Evolutionary conservation across 1,140 invertebrate species (phyloP).

Genomic region (Dendrolimus kikuchii): DNA sequence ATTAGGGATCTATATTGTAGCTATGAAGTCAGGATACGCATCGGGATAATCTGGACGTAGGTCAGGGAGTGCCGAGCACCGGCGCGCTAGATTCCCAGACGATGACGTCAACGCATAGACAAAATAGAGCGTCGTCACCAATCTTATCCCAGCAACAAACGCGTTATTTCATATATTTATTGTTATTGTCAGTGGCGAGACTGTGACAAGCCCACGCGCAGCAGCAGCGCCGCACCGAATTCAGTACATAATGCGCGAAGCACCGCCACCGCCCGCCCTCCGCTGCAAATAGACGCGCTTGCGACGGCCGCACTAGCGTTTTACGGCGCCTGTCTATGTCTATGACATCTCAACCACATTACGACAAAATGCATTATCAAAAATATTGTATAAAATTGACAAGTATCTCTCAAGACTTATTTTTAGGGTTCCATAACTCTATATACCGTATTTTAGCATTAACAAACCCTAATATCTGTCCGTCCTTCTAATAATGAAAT

Average conservation of each 20-base stretch:
- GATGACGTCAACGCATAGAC: slow-evolving; percentile 63
- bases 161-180: slow-evolving; percentile 66
- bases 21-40: slow-evolving; percentile 20
- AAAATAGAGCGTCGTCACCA: slow-evolving; percentile 63
- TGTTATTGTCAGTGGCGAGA: slow-evolving; percentile 62
- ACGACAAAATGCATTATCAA: too few relatives aligned
- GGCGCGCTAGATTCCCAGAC: slow-evolving; percentile 63
- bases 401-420: too few relatives aligned
- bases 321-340: too few relatives aligned
- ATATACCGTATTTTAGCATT: too few relatives aligned
- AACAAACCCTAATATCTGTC: too few relatives aligned
- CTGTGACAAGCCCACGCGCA: slow-evolving; percentile 61
- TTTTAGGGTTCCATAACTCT: too few relatives aligned
- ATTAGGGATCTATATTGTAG: background rate
- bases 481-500: too few relatives aligned
- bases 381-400: too few relatives aligned
- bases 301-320: too few relatives aligned
- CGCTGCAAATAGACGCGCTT: slow-evolving; percentile 42
- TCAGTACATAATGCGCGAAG: slow-evolving; percentile 32
- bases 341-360: too few relatives aligned
- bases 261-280: slow-evolving; percentile 22
- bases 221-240: slow-evolving; percentile 26
- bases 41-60: slow-evolving; percentile 54
- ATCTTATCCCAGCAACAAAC: slow-evolving; percentile 53
- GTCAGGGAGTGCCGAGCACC: slow-evolving; percentile 49